These are phyloP conservation scores for Pristionchus arcanus DNA, from an alignment of 2,888 invertebrate genomes.

Conservation along the genomic window DNA sequence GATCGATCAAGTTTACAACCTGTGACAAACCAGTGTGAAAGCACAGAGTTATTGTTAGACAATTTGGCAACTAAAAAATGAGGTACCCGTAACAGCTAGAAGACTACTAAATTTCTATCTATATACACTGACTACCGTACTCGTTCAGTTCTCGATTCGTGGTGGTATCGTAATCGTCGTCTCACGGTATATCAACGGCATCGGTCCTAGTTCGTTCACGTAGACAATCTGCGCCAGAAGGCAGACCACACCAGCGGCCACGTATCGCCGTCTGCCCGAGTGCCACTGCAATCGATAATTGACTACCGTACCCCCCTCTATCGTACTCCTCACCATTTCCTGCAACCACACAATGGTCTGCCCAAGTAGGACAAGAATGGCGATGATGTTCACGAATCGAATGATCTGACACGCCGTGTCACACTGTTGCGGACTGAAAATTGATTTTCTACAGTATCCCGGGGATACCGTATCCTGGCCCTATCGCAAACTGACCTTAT, in stretches of 20 bases:
- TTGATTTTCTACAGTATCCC: not conserved
- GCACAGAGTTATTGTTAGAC: not conserved
- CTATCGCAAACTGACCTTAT: not conserved
- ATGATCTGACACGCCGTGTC: conserved; percentile 15
- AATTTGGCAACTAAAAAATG: not conserved
- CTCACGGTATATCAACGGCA: conserved; percentile 5
- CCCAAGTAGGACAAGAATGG: not conserved
- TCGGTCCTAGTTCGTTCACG: conserved; percentile 27
- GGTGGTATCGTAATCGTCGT: not conserved
- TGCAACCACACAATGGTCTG: conserved; percentile 27
- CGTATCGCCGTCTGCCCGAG: not conserved
- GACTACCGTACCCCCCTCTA: not conserved
- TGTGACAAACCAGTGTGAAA: not conserved
- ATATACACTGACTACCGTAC: not conserved
- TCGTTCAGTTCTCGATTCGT: not conserved
- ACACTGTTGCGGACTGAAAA: not conserved
- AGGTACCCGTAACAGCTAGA: not conserved
- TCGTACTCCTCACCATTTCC: conserved; percentile 7
- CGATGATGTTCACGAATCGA: conserved; percentile 1
- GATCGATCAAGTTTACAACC: not conserved
- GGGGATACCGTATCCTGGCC: not conserved
- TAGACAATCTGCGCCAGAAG: not conserved
- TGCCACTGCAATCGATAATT: not conserved
- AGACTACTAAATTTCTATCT: not conserved
- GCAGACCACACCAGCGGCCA: not conserved